phyloP scores from a whole-genome alignment of 64 coral and sea anemone genomes.

The Pocillopora damicornis region DNA sequence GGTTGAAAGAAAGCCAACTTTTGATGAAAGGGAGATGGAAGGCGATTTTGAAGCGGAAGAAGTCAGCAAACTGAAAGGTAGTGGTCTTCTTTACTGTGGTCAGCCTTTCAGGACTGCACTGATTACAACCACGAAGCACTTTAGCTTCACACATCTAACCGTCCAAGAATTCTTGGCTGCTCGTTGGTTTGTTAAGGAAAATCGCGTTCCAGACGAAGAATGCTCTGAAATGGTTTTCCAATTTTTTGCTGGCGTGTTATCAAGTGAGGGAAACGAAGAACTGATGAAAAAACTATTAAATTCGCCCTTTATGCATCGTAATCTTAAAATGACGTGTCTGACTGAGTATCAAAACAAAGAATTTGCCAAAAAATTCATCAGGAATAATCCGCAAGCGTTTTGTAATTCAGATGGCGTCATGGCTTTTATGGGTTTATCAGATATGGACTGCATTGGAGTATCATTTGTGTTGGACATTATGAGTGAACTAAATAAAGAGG shows the following conservation, averaged over 20 bases:
- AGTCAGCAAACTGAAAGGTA: too few species aligned
- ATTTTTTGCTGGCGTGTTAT: background rate
- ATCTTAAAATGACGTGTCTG: too few species aligned
- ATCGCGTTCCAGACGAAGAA: too few species aligned
- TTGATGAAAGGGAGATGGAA: too few species aligned
- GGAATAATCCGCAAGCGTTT: background rate
- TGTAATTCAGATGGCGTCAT: background rate
- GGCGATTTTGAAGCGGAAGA: too few species aligned
- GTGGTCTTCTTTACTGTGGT: too few species aligned
- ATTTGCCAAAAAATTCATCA: slow-evolving; percentile 6
- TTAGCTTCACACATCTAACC: background rate
- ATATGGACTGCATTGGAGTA: slow-evolving; percentile 36
- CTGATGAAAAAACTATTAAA: too few species aligned
- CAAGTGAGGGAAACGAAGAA: background rate
- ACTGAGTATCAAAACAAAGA: background rate
- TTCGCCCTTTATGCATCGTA: too few species aligned
- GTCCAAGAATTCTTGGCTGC: background rate
- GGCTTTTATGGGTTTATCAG: background rate
- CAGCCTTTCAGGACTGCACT: too few species aligned
- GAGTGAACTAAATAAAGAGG: background rate
- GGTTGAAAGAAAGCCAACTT: background rate
- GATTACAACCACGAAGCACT: background rate
- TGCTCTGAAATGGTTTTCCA: background rate
- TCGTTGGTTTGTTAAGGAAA: too few species aligned
- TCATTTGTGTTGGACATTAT: slow-evolving; percentile 21